A percentile compares a stretch with the other conserved stretches of the same genome.
phyloP scores from a whole-genome alignment of 1,140 invertebrate genomes.

The Drosophila lacteicornis region DNA sequence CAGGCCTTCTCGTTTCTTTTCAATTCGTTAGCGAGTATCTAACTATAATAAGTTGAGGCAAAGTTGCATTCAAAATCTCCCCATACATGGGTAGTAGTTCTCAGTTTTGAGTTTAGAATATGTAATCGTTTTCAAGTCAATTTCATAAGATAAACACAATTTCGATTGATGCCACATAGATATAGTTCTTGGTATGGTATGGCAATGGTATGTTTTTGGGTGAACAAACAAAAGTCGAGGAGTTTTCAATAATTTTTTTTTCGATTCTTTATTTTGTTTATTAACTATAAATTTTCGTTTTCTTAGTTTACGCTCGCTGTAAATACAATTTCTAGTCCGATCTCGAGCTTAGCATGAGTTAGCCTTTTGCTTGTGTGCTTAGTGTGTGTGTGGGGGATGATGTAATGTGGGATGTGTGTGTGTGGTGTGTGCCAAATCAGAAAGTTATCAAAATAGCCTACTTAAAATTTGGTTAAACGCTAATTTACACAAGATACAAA shows the following conservation, averaged over 20 bases:
- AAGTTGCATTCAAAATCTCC: conserved; percentile 39
- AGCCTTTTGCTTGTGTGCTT: conserved; percentile 64
- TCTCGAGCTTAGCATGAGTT: conserved; percentile 76
- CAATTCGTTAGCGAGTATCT: conserved; percentile 67
- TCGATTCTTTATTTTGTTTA: conserved; percentile 66
- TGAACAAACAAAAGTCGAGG: conserved; percentile 30
- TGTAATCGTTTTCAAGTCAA: conserved; percentile 59
- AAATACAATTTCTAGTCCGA: conserved; percentile 76
- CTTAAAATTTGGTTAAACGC: conserved; percentile 81
- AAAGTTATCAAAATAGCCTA: conserved; percentile 64
- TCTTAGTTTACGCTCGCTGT: conserved; percentile 64
- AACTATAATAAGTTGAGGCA: conserved; percentile 55
- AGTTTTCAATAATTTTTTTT: conserved; percentile 66
- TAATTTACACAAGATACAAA: conserved; percentile 81
- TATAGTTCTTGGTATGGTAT: conserved; percentile 16
- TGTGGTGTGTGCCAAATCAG: conserved; percentile 54
- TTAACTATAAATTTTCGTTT: conserved; percentile 75
- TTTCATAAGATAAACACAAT: conserved; percentile 63
- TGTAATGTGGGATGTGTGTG: conserved; percentile 35
- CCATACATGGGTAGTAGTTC: conserved; percentile 16
- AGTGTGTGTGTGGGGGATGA: conserved; percentile 30
- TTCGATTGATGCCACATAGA: conserved; percentile 36
- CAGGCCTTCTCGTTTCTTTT: conserved; percentile 48
- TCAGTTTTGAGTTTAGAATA: conserved; percentile 42
- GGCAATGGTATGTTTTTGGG: neutral